Base-by-base conservation (phyloP, 2,888 invertebrate genomes). In the Amiota mariae region DNA sequence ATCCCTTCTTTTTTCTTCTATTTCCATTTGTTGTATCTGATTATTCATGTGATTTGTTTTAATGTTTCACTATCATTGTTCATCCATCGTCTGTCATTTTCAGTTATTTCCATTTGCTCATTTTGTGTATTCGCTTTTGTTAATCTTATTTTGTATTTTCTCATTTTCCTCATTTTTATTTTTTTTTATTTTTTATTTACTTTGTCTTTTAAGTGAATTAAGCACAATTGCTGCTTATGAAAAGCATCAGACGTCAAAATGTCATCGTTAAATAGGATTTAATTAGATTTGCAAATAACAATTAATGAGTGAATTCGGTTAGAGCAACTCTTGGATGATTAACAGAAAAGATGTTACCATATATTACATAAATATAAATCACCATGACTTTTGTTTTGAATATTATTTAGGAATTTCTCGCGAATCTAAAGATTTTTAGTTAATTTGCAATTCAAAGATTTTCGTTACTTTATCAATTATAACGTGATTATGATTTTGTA, bases 191-290 rank as follows among this genome's bases (percentile, higher is more conserved):
- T 18, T 15, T 59, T 20, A 59, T 15, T 18, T 20, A 20, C 57
- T 63, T 63, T 63, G 18, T 11, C 15, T 59, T 18, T 20, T 10
- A 59, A 20, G 20, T 15, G 63, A 36, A 63, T 63, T 63, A 36
- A 63, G 63, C 36, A 36, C 63, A 63, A 36, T 36, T 63, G 63
- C 63, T 63, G 46, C 63, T 63, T 63, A 63, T 63, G 46, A 24
- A 46, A 63, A 63, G 46, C 18, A 11, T 12, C 11, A 12, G 46
- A 63, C 63, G 63, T 63, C 63, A 36, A 63, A 63, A 46, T 46
- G 63, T 46, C 46, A 18, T 36, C 11, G 46, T 63, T 63, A 46
- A 36, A 63, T 63, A 36, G 24, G 36, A 24, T 63, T 63, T 36
- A 63, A 63, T 63, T 63, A 63, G 24, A 63, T 4, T 63, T 13